These are phyloP conservation scores for Sebastes trivittatus DNA, from an alignment of 2,797 vertebrate species.

Conservation along the genomic window DNA sequence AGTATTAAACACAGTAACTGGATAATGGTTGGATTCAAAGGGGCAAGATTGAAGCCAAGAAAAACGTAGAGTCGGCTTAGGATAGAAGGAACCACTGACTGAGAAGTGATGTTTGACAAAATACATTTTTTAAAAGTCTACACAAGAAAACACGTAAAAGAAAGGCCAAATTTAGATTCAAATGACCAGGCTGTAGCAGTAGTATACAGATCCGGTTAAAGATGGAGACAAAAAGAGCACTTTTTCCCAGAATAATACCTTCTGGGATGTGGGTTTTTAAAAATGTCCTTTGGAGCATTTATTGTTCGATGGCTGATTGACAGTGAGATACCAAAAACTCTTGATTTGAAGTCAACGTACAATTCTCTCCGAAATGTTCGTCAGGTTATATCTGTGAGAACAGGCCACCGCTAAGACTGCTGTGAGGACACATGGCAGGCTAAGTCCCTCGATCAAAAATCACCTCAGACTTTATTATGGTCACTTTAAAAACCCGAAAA, in stretches of 20 bases:
- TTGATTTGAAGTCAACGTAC: slow-evolving; percentile 14
- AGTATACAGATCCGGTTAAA: neutral
- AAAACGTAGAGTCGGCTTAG: slow-evolving; percentile 14
- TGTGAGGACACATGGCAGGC: slow-evolving; percentile 11
- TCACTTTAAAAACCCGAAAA: slow-evolving; percentile 3
- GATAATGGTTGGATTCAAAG: slow-evolving; percentile 33
- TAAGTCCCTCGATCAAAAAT: slow-evolving; percentile 18
- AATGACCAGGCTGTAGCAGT: neutral
- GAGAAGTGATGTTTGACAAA: slow-evolving; percentile 31
- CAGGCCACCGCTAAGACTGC: neutral
- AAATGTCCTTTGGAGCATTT: neutral
- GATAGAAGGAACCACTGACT: neutral
- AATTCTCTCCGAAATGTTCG: slow-evolving; percentile 16
- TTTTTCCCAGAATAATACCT: neutral
- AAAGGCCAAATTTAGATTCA: neutral
- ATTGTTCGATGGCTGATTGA: neutral
- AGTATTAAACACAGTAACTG: slow-evolving; percentile 25
- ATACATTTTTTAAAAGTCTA: slow-evolving; percentile 8
- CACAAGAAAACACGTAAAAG: neutral
- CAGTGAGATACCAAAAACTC: slow-evolving; percentile 11
- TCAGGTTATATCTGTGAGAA: slow-evolving; percentile 21
- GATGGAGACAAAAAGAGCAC: neutral
- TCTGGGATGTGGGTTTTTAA: neutral
- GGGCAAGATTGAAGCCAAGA: slow-evolving; percentile 53
- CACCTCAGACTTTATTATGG: slow-evolving; percentile 13